A percentile compares a stretch with the other conserved stretches of the same genome.
These are phyloP conservation scores for Diachasma alloeum DNA, from an alignment of 1,140 invertebrate genomes.

Conservation along the genomic window DNA sequence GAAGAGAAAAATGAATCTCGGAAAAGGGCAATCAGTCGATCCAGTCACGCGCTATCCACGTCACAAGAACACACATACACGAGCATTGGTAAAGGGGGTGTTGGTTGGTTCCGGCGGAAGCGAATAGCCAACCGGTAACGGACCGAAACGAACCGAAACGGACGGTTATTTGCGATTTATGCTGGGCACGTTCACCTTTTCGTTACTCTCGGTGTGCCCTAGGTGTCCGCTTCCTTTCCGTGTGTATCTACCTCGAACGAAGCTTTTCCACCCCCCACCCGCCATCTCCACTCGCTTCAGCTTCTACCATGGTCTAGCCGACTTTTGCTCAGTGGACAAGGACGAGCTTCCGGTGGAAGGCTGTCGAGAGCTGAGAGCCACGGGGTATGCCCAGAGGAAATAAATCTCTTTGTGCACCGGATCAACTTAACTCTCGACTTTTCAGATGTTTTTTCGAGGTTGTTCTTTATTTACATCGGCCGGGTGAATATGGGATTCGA, in stretches of 20 bases:
- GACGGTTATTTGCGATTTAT: constrained; percentile 51
- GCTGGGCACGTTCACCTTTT: constrained; percentile 47
- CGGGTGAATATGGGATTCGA: too few species aligned
- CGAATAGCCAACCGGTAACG: constrained; percentile 31
- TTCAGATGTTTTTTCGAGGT: background rate
- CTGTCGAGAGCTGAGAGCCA: background rate
- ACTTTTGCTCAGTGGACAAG: background rate
- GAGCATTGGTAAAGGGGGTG: background rate
- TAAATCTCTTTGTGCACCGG: background rate
- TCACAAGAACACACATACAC: background rate
- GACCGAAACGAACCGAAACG: constrained; percentile 42
- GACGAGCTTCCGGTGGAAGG: constrained; percentile 37
- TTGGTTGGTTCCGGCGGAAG: constrained; percentile 38
- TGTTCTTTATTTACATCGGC: background rate
- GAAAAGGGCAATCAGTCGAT: constrained; percentile 9
- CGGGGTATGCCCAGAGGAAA: background rate
- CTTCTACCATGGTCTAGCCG: background rate
- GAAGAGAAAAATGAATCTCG: constrained; percentile 9
- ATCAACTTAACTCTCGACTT: background rate
- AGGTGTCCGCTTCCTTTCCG: constrained; percentile 18
- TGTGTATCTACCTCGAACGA: background rate
- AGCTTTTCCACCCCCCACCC: background rate
- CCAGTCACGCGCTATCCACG: background rate
- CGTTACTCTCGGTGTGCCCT: constrained; percentile 32
- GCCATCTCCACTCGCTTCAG: too few species aligned